Base-by-base conservation (phyloP, 2,797 vertebrate genomes). In the Microcaecilia unicolor region DNA sequence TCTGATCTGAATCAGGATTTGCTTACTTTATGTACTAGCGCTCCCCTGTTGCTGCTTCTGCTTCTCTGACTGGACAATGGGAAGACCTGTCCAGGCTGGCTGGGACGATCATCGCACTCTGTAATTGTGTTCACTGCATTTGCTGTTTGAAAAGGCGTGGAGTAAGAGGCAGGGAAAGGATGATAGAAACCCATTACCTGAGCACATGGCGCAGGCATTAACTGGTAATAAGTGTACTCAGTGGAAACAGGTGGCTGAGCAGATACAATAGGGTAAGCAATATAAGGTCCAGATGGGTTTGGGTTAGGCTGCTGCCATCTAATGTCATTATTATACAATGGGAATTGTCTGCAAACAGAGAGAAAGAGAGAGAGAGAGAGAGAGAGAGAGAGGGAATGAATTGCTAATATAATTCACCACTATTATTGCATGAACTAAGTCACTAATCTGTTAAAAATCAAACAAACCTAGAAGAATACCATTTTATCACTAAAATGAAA, bases 131-230 rank as follows among this genome's bases (percentile, higher is more conserved):
- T 90, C 5, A 92, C 80, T 51, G 90, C 69, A 29, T 65, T 87
- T 3, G 90, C 55, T 35, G 78, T 4, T 61, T 91, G 93, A 42
- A 97, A 83, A 4, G 93, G 82, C 8, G 81, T 70, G 3, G 87
- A 65, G 15, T 93, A 97, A 1, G 90, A 73, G 4, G 86, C 34
- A 19, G 89, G 89, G 44, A 97, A 94, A 23, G 93, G 91, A 70
- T 97, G 93, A 57, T 97, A 98, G 70, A 99, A 99, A 37, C 95
- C 95, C 93, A 98, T 95, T 48, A 99, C 85, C 19, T 94, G 92
- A 21, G 92, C 84, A 60, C 93, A 99, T 1, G 91, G 88, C n/a
- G 93, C 85, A 24, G 92, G 92, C 92, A 99, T 93, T 48, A 99
- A 73, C 72, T 96, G 92, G 44, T 96, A 98, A 42, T 99, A 98